A percentile compares a stretch with the other conserved stretches of the same genome.
phyloP scores from a whole-genome alignment of 1,140 invertebrate genomes.

The Halictus rubicundus region DNA sequence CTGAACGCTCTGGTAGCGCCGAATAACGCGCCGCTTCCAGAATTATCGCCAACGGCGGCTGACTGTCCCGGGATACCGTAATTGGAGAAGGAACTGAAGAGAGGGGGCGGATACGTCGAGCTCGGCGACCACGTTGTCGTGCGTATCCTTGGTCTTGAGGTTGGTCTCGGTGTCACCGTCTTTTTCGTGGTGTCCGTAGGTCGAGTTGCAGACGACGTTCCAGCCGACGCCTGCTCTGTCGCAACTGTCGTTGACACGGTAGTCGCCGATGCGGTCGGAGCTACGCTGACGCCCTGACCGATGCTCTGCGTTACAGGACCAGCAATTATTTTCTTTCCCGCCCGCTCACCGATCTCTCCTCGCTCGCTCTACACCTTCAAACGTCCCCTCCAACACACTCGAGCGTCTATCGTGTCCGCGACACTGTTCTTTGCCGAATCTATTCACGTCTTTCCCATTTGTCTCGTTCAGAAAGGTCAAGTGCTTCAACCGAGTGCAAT shows the following conservation, averaged over 20 bases:
- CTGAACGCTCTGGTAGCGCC: constrained; percentile 87
- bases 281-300: constrained; percentile 28
- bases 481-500: no score
- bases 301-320: constrained; percentile 39
- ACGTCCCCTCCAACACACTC: no score
- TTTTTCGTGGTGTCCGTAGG: constrained; percentile 52
- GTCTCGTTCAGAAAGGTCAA: no score
- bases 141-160: constrained; percentile 41
- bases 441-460: no score
- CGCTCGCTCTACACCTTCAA: no score
- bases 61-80: constrained; percentile 45
- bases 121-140: constrained; percentile 66
- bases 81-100: constrained; percentile 71
- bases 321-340: constrained; percentile 37
- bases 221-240: constrained; percentile 14
- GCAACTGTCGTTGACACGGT: constrained; percentile 49
- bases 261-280: constrained; percentile 31
- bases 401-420: no score
- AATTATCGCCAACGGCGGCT: constrained; percentile 29
- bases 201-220: neutral
- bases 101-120: constrained; percentile 77
- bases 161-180: constrained; percentile 53
- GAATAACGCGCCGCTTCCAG: constrained; percentile 77
- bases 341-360: neutral
- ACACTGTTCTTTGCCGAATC: no score